These are phyloP conservation scores for Chirona hameri DNA, from an alignment of 2,888 invertebrate genomes.

Conservation along the genomic window DNA sequence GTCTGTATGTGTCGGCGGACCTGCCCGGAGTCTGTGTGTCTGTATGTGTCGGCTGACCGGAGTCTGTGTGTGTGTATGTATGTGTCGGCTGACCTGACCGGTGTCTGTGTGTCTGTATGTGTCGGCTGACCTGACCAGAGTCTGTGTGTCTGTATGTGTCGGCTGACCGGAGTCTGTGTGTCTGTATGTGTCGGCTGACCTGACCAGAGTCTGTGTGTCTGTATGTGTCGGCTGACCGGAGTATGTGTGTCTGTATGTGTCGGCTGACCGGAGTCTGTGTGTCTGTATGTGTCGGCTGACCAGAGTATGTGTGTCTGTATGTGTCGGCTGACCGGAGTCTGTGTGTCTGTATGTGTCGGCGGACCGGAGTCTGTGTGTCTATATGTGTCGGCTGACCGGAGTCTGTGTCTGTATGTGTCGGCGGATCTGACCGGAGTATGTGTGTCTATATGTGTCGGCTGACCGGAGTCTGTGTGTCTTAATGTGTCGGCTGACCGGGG, in stretches of 20 bases:
- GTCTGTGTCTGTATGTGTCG: neutral
- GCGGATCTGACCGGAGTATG: neutral
- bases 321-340: too few relatives aligned
- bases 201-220: too few relatives aligned
- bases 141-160: neutral
- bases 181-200: slow-evolving; percentile 33
- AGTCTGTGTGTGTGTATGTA: too few relatives aligned
- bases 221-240: neutral
- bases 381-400: too few relatives aligned
- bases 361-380: slow-evolving; percentile 27
- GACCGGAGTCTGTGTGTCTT: too few relatives aligned
- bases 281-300: slow-evolving; percentile 30
- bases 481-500: too few relatives aligned
- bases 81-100: too few relatives aligned
- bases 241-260: too few relatives aligned
- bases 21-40: slow-evolving; percentile 25
- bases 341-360: neutral
- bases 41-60: too few relatives aligned
- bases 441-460: slow-evolving; percentile 30
- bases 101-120: slow-evolving; percentile 31
- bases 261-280: neutral
- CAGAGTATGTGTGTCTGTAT: too few relatives aligned
- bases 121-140: too few relatives aligned
- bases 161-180: neutral
- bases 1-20: neutral